Conservation (phyloP, 2,888 invertebrate genomes). For the Opisthograptis luteolata region DNA sequence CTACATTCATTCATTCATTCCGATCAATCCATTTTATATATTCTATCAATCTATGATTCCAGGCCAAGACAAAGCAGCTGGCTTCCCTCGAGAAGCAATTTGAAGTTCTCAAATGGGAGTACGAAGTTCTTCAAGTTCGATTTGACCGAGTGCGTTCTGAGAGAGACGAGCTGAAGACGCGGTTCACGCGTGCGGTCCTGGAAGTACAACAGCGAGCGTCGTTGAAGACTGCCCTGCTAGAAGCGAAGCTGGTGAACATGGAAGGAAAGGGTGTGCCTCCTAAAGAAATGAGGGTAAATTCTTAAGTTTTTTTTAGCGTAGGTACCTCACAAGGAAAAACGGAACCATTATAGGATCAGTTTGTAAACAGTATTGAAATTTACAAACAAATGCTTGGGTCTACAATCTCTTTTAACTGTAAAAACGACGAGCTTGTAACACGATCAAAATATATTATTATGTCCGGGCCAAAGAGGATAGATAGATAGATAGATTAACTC, state of each 20-base stretch:
- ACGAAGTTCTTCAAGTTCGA: conserved; percentile 89
- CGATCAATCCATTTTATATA: too few species aligned
- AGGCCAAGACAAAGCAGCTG: conserved; percentile 84
- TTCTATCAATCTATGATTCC: conserved; percentile 31
- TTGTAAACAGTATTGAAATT: too few species aligned
- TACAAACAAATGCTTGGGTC: too few species aligned
- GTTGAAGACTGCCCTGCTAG: conserved; percentile 91
- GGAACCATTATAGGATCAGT: too few species aligned
- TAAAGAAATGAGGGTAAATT: conserved; percentile 85
- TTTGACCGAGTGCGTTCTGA: conserved; percentile 91
- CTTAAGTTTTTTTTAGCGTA: too few species aligned
- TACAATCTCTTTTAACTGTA: too few species aligned
- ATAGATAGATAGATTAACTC: too few species aligned
- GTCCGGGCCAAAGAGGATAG: too few species aligned
- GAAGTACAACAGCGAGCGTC: conserved; percentile 95
- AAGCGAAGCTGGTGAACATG: conserved; percentile 89
- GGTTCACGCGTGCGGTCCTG: conserved; percentile 92
- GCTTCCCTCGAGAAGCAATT: conserved; percentile 80
- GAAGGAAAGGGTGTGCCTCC: conserved; percentile 86
- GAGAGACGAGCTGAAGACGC: conserved; percentile 89
- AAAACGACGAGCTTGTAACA: too few species aligned
- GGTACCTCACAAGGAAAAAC: too few species aligned
- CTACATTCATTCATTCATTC: too few species aligned
- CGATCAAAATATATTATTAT: too few species aligned
- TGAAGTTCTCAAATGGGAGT: conserved; percentile 86